These are phyloP conservation scores for Bedellia somnulentella DNA, from an alignment of 2,888 invertebrate species.

Conservation along the genomic window DNA sequence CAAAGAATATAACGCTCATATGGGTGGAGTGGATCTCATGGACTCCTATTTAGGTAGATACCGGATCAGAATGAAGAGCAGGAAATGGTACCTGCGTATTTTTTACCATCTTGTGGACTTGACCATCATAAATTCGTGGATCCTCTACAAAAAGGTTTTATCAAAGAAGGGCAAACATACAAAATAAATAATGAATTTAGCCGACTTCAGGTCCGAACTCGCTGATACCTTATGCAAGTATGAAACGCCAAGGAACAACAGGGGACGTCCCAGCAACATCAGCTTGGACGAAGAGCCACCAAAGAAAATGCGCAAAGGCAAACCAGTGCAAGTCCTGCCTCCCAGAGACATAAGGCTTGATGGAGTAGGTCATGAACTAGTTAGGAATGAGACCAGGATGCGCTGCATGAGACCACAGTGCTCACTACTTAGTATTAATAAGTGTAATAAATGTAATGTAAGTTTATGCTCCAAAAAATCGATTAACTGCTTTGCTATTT, in stretches of 20 bases:
- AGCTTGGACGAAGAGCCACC: too few relatives aligned
- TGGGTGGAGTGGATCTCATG: slow-evolving; percentile 11
- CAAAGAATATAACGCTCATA: slow-evolving; percentile 12
- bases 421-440: too few relatives aligned
- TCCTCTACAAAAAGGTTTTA: slow-evolving; percentile 5
- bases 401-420: too few relatives aligned
- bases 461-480: too few relatives aligned
- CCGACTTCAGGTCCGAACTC: slow-evolving; percentile 11
- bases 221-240: slow-evolving; percentile 12
- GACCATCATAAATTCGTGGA: slow-evolving; percentile 6
- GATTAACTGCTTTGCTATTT: too few relatives aligned
- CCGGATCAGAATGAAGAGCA: slow-evolving; percentile 5
- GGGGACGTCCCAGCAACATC: slow-evolving; percentile 14
- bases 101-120: slow-evolving; percentile 8
- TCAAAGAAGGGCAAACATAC: background rate
- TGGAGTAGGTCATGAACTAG: too few relatives aligned
- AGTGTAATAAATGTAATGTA: too few relatives aligned
- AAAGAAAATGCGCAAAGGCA: too few relatives aligned
- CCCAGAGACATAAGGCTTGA: too few relatives aligned
- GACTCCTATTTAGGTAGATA: slow-evolving; percentile 9
- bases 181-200: slow-evolving; percentile 10
- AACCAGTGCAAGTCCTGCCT: too few relatives aligned
- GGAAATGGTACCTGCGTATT: slow-evolving; percentile 8
- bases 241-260: slow-evolving; percentile 9
- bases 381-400: too few relatives aligned